Percentiles rank a stretch among this genome's conserved stretches.
These are phyloP conservation scores for Cheilosia pagana DNA, from an alignment of 2,888 invertebrate genomes.

Conservation along the genomic window DNA sequence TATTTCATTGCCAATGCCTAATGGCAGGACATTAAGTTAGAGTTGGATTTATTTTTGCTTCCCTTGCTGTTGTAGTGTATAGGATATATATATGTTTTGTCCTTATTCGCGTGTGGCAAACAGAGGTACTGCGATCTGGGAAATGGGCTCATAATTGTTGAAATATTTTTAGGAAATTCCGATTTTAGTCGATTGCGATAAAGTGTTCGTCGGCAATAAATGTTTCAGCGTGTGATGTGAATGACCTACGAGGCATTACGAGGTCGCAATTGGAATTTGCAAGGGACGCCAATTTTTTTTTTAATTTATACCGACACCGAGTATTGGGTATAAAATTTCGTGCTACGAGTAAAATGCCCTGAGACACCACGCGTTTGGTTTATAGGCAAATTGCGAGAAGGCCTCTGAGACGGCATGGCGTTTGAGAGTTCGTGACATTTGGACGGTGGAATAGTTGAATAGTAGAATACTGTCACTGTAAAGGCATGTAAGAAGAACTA, in stretches of 20 bases:
- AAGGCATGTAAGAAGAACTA: background rate
- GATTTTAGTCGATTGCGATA: slow-evolving; percentile 44
- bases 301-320: slow-evolving; percentile 25
- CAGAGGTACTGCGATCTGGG: background rate
- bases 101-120: background rate
- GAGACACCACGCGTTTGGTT: slow-evolving; percentile 11
- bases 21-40: slow-evolving; percentile 64
- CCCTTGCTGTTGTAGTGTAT: background rate
- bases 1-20: slow-evolving; percentile 69
- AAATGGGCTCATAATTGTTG: slow-evolving; percentile 50
- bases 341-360: slow-evolving; percentile 34
- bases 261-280: slow-evolving; percentile 43
- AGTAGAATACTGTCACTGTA: slow-evolving; percentile 14
- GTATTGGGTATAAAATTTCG: slow-evolving; percentile 42
- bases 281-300: slow-evolving; percentile 10
- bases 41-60: slow-evolving; percentile 47
- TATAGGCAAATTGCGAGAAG: slow-evolving; percentile 36
- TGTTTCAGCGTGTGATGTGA: slow-evolving; percentile 40
- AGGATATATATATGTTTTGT: background rate
- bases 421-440: slow-evolving; percentile 40
- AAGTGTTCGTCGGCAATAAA: slow-evolving; percentile 24
- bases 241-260: slow-evolving; percentile 63
- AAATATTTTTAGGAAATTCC: slow-evolving; percentile 56
- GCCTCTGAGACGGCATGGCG: background rate
- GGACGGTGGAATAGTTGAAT: background rate